Percentiles rank a stretch among this genome's conserved stretches.
phyloP scores from a whole-genome alignment of 2,113 vertebrate genomes.

The Nesogale talazaci region DNA sequence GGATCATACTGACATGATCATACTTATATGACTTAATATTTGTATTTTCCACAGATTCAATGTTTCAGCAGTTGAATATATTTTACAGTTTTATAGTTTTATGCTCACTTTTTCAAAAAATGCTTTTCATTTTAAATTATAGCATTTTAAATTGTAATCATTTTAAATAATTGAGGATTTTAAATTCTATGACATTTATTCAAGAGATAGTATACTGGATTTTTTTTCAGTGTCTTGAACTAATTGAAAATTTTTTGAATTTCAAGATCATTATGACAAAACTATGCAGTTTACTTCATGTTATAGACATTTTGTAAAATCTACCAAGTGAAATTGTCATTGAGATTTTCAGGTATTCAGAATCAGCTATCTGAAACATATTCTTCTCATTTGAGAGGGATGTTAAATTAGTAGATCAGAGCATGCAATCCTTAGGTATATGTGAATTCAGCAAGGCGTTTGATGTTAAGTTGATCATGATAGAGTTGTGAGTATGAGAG shows the following conservation, averaged over 20 bases:
- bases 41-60: neutral
- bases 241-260: neutral
- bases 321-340: neutral
- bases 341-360: neutral
- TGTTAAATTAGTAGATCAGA: neutral
- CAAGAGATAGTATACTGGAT: neutral
- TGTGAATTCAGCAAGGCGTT: neutral
- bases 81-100: too few relatives aligned
- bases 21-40: neutral
- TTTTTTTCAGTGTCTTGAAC: neutral
- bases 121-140: neutral
- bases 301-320: constrained; percentile 13
- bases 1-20: neutral
- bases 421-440: neutral
- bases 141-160: constrained; percentile 9
- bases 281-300: neutral
- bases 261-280: neutral
- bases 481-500: neutral
- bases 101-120: neutral
- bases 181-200: neutral
- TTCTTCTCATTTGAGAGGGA: neutral
- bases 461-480: constrained; percentile 14
- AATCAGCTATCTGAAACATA: neutral
- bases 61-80: too few relatives aligned
- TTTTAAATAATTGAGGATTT: neutral